Percentiles rank a stretch among this genome's conserved stretches.
Conservation (phyloP, 2,888 invertebrate genomes). For the Prionchulus punctatus region DNA sequence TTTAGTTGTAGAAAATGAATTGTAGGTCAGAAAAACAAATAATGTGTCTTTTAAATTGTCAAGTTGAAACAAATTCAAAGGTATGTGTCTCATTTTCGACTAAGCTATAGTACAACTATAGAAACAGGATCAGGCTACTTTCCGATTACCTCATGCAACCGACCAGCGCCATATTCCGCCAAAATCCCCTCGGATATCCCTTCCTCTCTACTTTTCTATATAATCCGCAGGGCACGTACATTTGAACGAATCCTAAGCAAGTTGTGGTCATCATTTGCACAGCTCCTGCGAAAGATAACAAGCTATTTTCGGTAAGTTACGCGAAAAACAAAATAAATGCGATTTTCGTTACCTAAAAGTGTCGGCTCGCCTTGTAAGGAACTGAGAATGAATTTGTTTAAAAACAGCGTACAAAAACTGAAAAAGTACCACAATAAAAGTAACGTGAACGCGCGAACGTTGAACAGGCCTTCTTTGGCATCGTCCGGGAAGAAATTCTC, state of each 20-base stretch:
- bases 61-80: too few relatives aligned
- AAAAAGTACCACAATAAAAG: constrained; percentile 56
- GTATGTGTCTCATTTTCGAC: too few relatives aligned
- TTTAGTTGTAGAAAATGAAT: not conserved
- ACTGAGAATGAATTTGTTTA: constrained; percentile 58
- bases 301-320: not conserved
- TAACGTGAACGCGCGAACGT: constrained; percentile 46
- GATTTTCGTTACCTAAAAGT: constrained; percentile 44
- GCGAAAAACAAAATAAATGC: not conserved
- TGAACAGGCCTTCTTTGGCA: constrained; percentile 40
- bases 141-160: constrained; percentile 48
- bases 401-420: constrained; percentile 56
- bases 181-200: constrained; percentile 48
- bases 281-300: constrained; percentile 36
- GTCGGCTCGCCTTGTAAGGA: constrained; percentile 56
- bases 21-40: too few relatives aligned
- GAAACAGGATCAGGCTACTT: too few relatives aligned
- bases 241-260: constrained; percentile 54
- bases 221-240: constrained; percentile 57
- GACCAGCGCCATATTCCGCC: constrained; percentile 54
- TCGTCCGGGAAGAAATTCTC: constrained; percentile 9
- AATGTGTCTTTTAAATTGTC: too few relatives aligned
- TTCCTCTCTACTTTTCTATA: constrained; percentile 37
- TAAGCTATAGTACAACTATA: too few relatives aligned
- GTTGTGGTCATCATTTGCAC: constrained; percentile 59